Percentiles rank a stretch among this genome's conserved stretches.
Evolutionary conservation across 2,113 vertebrate species (phyloP).

Genomic region (Paramormyrops kingsleyae): DNA sequence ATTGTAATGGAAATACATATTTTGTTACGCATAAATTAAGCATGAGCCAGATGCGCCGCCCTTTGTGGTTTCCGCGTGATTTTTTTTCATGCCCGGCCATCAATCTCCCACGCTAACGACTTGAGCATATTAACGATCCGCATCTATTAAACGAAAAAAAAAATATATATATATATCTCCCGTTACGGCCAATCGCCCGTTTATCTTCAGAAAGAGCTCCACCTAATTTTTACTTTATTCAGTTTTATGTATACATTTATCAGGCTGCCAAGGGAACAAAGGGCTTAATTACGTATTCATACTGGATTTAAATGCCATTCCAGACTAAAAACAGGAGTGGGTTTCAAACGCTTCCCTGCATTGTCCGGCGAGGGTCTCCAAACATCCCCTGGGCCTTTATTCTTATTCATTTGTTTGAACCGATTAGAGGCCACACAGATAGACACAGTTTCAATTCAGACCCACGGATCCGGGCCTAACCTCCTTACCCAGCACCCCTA

Average conservation of each 20-base stretch:
- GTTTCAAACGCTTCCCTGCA: conserved; percentile 8
- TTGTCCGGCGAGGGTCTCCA: neutral
- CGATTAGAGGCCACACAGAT: conserved; percentile 64
- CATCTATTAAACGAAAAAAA: neutral
- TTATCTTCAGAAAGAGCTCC: neutral
- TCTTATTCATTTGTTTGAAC: conserved; percentile 67
- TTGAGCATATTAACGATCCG: neutral
- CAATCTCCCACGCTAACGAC: neutral
- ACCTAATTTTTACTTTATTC: neutral
- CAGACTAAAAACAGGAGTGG: conserved; percentile 38
- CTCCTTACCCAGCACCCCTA: conserved; percentile 53
- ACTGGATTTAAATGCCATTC: neutral
- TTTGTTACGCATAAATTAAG: neutral
- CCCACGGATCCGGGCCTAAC: conserved; percentile 18
- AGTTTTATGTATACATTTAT: neutral
- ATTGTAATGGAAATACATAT: conserved; percentile 1
- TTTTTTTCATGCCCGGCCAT: neutral
- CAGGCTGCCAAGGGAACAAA: neutral
- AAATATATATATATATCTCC: too few species aligned
- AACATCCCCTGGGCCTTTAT: conserved; percentile 33
- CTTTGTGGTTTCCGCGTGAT: neutral
- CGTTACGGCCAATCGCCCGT: neutral
- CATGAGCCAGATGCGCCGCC: neutral
- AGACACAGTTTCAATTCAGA: conserved; percentile 35
- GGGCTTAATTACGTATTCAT: neutral